Evolutionary conservation across 1,140 invertebrate genomes (phyloP), one percentile per base, ranked within the genome.

Genomic region (Zaprionus ornatus): DNA sequence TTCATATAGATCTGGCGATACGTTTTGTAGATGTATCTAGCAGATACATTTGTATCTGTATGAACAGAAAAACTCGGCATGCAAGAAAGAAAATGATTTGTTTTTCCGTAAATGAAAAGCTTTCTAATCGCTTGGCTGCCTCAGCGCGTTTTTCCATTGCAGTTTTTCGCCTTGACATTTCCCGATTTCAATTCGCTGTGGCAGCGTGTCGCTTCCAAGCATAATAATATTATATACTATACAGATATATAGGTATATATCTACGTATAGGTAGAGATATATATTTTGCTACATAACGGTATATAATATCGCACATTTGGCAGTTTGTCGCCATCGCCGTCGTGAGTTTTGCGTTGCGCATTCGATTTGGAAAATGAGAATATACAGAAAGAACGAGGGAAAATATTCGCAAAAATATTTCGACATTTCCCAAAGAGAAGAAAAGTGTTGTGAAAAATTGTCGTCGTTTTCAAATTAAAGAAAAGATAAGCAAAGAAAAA

Each of bases 141-240:
- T 62, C 60, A 48, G 63, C 64, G 52, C 23, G 10, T 42, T 82
- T 82, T 82, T 71, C 68, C 74, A 85, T 87, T 85, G 82, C 82
- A 85, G 82, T 85, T 85, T 86, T 86, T 70, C 67, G 75, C 68
- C 83, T 83, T 87, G 84, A 88, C 83, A 87, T 84, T 82, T 80
- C 40, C 55, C 71, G 61, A 59, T 57, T 74, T 74, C 65, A 74
- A 74, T 68, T 74, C 74, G 70, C 66, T 70, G 69, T 74, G 69
- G 66, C 70, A 77, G 57, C 69, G 82, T 73, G 71, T 77, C 76
- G 64, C 68, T 23, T 48, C 40, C 21, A 45, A 57, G 17, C 25
- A 57, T 62, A 80, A 64, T 64, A 32, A 29, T 52, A 69, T 66
- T 55, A 29, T 35, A 45, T 27, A 19, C 7, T 35, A 50, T 50